Percentiles rank a stretch among this genome's conserved stretches.
These are phyloP conservation scores for Falcaria lacertinaria DNA, from an alignment of 2,888 invertebrate species.

Conservation along the genomic window DNA sequence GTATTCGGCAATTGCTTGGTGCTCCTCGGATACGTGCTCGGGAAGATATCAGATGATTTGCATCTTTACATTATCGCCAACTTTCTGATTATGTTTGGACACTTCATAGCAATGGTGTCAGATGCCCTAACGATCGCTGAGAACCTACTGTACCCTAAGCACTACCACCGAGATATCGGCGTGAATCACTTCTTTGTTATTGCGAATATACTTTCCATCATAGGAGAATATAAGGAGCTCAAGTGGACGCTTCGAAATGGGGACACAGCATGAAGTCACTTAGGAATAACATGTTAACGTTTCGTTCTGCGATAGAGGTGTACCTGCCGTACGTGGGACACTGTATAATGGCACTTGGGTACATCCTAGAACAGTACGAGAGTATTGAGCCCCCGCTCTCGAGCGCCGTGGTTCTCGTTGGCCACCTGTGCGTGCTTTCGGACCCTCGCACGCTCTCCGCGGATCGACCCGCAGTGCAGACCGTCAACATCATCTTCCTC, in stretches of 20 bases:
- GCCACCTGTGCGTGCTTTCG: constrained; percentile 51
- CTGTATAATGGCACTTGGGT: constrained; percentile 57
- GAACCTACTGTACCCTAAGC: constrained; percentile 22
- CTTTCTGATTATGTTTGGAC: constrained; percentile 29
- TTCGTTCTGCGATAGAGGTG: constrained; percentile 21
- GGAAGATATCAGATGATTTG: constrained; percentile 20
- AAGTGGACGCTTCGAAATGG: constrained; percentile 13
- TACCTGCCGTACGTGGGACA: constrained; percentile 58
- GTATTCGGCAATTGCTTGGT: constrained; percentile 30
- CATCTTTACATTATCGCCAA: constrained; percentile 20
- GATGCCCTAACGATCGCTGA: constrained; percentile 22
- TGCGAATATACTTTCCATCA: constrained; percentile 34
- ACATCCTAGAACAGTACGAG: constrained; percentile 52
- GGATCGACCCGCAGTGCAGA: constrained; percentile 35
- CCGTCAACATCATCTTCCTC: constrained; percentile 50
- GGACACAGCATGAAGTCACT: constrained; percentile 6
- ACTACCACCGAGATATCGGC: constrained; percentile 16
- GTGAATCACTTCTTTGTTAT: constrained; percentile 32
- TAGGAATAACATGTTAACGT: constrained; percentile 29
- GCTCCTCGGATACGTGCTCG: constrained; percentile 31
- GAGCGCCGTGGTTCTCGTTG: constrained; percentile 55
- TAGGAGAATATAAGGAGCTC: constrained; percentile 39
- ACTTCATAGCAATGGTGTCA: constrained; percentile 26
- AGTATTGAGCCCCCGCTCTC: constrained; percentile 47
- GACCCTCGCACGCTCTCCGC: constrained; percentile 42